These are phyloP conservation scores for Apamea crenata DNA, from an alignment of 2,888 invertebrate genomes.

Conservation along the genomic window DNA sequence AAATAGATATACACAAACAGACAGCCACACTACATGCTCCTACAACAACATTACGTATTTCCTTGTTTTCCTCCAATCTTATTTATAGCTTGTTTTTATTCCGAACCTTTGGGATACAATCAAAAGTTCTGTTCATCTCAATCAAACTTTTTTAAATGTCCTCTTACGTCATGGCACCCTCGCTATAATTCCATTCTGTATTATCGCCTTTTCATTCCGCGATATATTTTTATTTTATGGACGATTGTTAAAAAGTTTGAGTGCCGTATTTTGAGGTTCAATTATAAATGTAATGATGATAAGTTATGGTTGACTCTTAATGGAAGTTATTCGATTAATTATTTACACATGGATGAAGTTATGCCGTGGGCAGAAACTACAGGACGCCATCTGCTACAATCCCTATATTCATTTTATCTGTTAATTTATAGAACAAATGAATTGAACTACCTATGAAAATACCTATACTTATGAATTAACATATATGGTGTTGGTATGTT, in stretches of 20 bases:
- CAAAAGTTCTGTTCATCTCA: constrained; percentile 84
- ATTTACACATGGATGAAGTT: not conserved
- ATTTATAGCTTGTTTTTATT: constrained; percentile 82
- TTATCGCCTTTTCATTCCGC: constrained; percentile 83
- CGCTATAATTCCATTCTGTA: constrained; percentile 82
- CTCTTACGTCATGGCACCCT: constrained; percentile 72
- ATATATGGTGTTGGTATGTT: too few relatives aligned
- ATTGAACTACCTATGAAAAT: too few relatives aligned
- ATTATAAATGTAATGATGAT: constrained; percentile 53
- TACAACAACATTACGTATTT: constrained; percentile 54
- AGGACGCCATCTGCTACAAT: too few relatives aligned
- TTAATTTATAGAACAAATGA: not conserved
- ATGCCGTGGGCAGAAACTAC: not conserved
- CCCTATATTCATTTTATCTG: not conserved
- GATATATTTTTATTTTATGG: constrained; percentile 80
- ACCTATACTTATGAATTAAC: too few relatives aligned
- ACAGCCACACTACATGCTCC: constrained; percentile 22
- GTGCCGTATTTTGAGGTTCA: constrained; percentile 55
- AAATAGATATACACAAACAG: constrained; percentile 21
- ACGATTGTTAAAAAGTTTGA: constrained; percentile 74
- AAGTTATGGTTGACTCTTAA: constrained; percentile 10
- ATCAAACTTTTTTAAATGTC: constrained; percentile 89
- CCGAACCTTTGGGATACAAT: constrained; percentile 86
- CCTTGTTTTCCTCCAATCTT: constrained; percentile 70
- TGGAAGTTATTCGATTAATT: constrained; percentile 7